These are phyloP conservation scores for Ecliptopera silaceata DNA, from an alignment of 2,888 invertebrate species.

Conservation along the genomic window DNA sequence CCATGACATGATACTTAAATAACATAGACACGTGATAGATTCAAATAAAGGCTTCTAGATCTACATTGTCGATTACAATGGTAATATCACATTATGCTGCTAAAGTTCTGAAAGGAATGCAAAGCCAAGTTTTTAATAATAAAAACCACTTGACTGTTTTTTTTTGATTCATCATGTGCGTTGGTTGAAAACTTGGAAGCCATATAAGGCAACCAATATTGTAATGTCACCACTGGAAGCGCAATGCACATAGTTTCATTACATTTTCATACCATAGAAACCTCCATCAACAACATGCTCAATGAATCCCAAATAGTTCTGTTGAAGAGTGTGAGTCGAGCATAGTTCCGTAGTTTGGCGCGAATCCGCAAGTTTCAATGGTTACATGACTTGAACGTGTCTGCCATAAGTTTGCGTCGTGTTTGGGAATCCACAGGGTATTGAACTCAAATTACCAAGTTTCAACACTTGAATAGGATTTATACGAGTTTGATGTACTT, in stretches of 20 bases:
- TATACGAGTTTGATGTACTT: conserved; percentile 18
- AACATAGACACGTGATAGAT: neutral
- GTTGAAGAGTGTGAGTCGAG: conserved; percentile 5
- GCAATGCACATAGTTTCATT: neutral
- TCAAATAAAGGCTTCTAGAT: too few relatives aligned
- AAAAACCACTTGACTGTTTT: too few relatives aligned
- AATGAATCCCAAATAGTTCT: neutral
- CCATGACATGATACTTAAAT: neutral
- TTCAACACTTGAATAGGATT: conserved; percentile 2
- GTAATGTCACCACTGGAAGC: neutral
- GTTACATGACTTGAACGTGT: conserved; percentile 30
- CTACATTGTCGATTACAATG: too few relatives aligned
- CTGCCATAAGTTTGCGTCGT: conserved; percentile 23
- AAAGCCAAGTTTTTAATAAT: too few relatives aligned
- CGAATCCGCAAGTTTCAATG: conserved; percentile 21
- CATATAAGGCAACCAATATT: neutral
- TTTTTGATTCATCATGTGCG: too few relatives aligned
- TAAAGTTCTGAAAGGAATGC: too few relatives aligned
- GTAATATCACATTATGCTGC: too few relatives aligned
- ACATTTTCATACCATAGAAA: too few relatives aligned
- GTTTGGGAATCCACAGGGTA: conserved; percentile 16
- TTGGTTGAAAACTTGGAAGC: too few relatives aligned
- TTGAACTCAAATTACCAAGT: conserved; percentile 22
- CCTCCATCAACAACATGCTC: neutral
- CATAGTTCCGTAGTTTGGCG: conserved; percentile 23